Percentiles rank a stretch among this genome's conserved stretches.
These are phyloP conservation scores for Sardina pilchardus DNA, from an alignment of 2,113 vertebrate species.

Conservation along the genomic window DNA sequence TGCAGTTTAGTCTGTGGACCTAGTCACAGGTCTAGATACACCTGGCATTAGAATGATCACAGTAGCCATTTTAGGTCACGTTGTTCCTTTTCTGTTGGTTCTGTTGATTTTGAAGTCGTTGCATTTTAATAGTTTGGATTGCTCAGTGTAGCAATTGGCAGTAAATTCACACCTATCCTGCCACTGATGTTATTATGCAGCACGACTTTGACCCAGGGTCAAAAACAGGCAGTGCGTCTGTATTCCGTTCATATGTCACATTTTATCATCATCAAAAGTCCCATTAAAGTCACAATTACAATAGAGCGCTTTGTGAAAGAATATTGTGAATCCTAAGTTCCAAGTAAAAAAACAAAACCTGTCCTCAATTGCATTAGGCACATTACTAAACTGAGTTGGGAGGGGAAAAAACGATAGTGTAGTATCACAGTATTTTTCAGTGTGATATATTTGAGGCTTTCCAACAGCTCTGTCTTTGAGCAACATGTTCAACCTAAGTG, in stretches of 20 bases:
- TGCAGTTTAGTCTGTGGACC: not conserved
- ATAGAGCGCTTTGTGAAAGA: not conserved
- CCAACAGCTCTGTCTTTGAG: not conserved
- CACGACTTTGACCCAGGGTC: not conserved
- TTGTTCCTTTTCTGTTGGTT: not conserved
- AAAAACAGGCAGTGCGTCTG: not conserved
- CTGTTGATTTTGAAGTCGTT: not conserved
- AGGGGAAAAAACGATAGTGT: no score
- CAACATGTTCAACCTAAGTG: not conserved
- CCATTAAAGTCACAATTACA: not conserved
- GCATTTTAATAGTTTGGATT: not conserved
- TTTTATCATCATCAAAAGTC: not conserved
- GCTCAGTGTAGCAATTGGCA: no score
- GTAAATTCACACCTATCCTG: no score
- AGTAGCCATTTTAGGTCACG: not conserved
- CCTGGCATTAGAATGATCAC: constrained; percentile 1
- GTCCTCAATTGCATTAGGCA: not conserved
- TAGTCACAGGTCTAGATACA: not conserved
- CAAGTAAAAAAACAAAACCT: no score
- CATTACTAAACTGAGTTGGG: not conserved
- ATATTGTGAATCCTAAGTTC: not conserved
- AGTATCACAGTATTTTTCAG: no score
- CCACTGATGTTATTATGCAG: no score
- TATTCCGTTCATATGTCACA: not conserved
- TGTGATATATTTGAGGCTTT: not conserved